Evolutionary conservation across 2,888 invertebrate species (phyloP), one percentile per base, ranked within the genome.

Genomic region (Biston betularia): DNA sequence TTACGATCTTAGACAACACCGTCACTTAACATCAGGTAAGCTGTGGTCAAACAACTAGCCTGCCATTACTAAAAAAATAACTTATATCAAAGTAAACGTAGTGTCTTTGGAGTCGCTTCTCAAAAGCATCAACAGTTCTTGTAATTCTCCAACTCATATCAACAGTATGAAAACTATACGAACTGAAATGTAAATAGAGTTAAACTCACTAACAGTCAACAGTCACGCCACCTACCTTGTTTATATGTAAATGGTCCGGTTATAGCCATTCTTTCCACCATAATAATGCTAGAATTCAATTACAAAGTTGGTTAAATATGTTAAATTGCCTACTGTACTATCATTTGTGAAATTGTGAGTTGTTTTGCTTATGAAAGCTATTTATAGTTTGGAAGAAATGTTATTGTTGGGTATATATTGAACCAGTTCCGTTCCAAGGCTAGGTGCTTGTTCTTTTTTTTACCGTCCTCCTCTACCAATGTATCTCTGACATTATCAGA

Each of bases 201-300:
- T 71, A 65, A 72, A 65, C 59, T 68, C 62, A 44, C 62, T 80
- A 80, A 80, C 80, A 72, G 77, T 61, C 49, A 1, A 24, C 24
- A 72, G 80, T 76, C 80, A 80, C 80, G 80, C 74, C 33, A 80
- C 66, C 38, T 14, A n/a, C 67, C 73, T 75, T 76, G 75, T 79
- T 79, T 79, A 70, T 79, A 78, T 78, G 79, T 75, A 79, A 80
- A 80, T 79, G 72, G 69, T 71, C 69, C 69, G 63, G 63, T 74
- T 75, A 76, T 71, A 71, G 73, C 65, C 69, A 72, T 72, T 73
- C 74, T 75, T 74, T 74, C 65, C 33, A 48, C 64, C 64, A 65
- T 79, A 77, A 79, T 79, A 75, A 75, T 72, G 69, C 69, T 71
- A 68, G 69, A 80, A 77, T 80, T 80, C 80, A 79, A 80, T 80